These are phyloP conservation scores for Nipponia nippon DNA, from an alignment of 2,113 vertebrate genomes.

Conservation along the genomic window DNA sequence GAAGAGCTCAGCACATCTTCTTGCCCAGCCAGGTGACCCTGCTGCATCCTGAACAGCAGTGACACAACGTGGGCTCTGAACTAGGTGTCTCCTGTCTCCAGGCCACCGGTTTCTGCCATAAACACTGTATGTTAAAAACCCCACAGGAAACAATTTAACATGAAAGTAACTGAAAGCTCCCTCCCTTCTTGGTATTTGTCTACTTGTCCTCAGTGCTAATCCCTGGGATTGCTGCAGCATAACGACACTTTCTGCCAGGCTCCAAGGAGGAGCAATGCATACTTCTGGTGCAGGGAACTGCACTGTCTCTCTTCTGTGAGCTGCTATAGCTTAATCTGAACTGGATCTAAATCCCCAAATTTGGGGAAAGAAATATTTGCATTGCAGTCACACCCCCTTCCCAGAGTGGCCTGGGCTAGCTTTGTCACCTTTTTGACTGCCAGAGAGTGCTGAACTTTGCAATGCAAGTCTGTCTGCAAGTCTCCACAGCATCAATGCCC, in stretches of 20 bases:
- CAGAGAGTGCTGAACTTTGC: background rate
- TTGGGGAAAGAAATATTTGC: background rate
- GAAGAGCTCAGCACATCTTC: background rate
- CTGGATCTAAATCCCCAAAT: background rate
- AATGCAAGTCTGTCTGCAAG: background rate
- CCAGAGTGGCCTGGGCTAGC: background rate
- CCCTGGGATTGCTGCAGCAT: background rate
- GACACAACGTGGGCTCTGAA: background rate
- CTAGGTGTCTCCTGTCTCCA: background rate
- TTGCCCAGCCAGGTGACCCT: background rate
- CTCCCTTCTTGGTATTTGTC: background rate
- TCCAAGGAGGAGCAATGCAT: background rate
- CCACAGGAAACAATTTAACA: background rate
- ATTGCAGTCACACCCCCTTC: background rate
- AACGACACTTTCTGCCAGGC: background rate
- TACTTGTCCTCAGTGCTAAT: background rate
- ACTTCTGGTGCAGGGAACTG: background rate
- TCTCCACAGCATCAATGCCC: background rate
- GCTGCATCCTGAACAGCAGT: background rate
- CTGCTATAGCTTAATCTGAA: background rate
- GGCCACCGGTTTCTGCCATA: background rate
- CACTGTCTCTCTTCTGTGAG: background rate
- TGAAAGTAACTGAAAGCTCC: background rate
- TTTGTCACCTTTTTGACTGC: background rate
- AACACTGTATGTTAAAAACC: background rate